phyloP scores from a whole-genome alignment of 2,888 invertebrate genomes.

The Cephus rjabovi region DNA sequence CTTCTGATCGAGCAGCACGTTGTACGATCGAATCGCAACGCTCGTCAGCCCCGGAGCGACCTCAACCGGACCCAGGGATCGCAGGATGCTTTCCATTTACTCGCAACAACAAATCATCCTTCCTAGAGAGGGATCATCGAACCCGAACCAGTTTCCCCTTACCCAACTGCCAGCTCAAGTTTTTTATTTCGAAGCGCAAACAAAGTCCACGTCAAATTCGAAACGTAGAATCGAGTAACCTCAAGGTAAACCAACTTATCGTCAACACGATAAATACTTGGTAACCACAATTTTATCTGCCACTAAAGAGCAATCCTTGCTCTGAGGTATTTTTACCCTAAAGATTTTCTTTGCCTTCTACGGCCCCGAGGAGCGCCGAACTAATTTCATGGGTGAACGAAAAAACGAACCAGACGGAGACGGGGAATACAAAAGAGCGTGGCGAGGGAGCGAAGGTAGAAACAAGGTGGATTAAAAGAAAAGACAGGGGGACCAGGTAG shows the following conservation, averaged over 20 bases:
- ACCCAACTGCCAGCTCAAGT: neutral
- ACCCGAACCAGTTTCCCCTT: constrained; percentile 31
- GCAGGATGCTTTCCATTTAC: constrained; percentile 46
- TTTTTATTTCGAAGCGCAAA: neutral
- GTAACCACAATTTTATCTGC: neutral
- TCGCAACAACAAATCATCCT: constrained; percentile 41
- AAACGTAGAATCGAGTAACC: neutral
- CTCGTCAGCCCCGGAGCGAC: neutral
- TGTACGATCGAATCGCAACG: neutral
- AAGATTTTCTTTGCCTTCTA: neutral
- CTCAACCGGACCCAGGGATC: constrained; percentile 24
- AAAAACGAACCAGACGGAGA: neutral
- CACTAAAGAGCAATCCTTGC: neutral
- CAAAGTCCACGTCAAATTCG: neutral
- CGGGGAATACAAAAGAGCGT: neutral
- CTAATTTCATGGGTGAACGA: neutral
- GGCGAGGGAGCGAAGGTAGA: neutral
- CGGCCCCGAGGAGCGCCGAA: neutral
- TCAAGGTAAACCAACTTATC: neutral
- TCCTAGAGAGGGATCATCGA: constrained; percentile 26
- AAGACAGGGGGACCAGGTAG: neutral
- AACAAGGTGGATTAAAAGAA: neutral
- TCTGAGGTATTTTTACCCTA: neutral
- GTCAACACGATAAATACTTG: neutral
- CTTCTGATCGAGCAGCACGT: neutral